phyloP scores from a whole-genome alignment of 2,113 vertebrate species.

The Aptenodytes patagonicus region DNA sequence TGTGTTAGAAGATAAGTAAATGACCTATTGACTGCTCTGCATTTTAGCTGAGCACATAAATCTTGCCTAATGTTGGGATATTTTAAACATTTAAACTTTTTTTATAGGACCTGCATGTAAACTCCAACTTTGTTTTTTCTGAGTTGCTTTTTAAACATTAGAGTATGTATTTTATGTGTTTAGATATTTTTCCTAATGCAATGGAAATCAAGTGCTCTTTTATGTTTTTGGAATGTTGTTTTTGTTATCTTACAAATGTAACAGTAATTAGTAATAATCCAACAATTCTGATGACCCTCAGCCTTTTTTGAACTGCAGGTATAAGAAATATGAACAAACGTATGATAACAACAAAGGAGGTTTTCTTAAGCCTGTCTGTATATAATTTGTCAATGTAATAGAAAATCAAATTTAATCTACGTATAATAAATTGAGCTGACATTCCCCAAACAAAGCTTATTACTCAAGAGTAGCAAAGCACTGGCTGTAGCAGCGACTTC shows the following conservation, averaged over 20 bases:
- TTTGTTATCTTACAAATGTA: background rate
- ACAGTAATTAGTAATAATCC: background rate
- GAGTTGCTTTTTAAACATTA: background rate
- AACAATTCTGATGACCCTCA: background rate
- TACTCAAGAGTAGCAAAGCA: background rate
- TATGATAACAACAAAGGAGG: background rate
- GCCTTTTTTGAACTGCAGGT: background rate
- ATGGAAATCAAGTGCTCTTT: background rate
- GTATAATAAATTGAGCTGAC: slow-evolving; percentile 45
- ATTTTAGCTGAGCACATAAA: background rate
- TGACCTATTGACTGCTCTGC: background rate
- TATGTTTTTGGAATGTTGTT: background rate
- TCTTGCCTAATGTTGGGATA: background rate
- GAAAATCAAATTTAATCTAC: slow-evolving; percentile 50
- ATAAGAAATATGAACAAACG: background rate
- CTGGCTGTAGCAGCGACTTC: background rate
- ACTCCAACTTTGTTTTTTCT: background rate
- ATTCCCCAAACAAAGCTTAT: slow-evolving; percentile 45
- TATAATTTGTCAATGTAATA: slow-evolving; percentile 39
- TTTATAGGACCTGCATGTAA: background rate
- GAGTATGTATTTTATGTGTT: background rate
- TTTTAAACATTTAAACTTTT: background rate
- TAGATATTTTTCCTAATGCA: background rate
- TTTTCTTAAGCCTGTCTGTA: background rate
- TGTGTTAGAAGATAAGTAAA: background rate